A percentile compares a stretch with the other conserved stretches of the same genome.
Evolutionary conservation across 2,888 invertebrate species (phyloP).

Genomic region (Orthonevra nobilis): DNA sequence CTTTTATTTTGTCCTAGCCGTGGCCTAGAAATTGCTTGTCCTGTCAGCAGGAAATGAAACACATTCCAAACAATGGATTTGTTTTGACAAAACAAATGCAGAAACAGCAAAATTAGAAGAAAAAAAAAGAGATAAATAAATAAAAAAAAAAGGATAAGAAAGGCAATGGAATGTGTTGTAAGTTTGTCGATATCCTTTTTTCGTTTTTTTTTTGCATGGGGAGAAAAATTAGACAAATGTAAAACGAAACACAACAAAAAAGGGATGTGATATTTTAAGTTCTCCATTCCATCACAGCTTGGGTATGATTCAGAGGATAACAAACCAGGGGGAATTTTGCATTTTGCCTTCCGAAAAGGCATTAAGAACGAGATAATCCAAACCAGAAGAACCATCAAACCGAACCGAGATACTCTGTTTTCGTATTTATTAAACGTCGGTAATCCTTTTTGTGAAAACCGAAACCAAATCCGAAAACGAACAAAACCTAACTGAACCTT

Average conservation of each 20-base stretch:
- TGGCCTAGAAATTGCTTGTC: conserved; percentile 64
- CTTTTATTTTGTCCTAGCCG: conserved; percentile 31
- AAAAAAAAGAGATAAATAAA: neutral
- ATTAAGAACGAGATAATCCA: conserved; percentile 11
- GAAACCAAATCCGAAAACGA: conserved; percentile 1
- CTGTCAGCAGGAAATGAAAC: conserved; percentile 47
- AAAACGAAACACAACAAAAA: conserved; percentile 37
- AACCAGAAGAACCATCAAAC: conserved; percentile 30
- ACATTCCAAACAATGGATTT: conserved; percentile 25
- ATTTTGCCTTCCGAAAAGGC: conserved; percentile 28
- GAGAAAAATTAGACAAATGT: conserved; percentile 18
- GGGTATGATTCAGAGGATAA: conserved; percentile 8
- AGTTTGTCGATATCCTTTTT: too few species aligned
- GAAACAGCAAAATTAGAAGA: conserved; percentile 2
- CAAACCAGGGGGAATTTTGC: conserved; percentile 38
- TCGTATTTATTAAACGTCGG: conserved; percentile 42
- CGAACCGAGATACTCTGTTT: conserved; percentile 39
- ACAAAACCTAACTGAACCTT: conserved; percentile 4
- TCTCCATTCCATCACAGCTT: conserved; percentile 7
- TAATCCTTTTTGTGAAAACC: conserved; percentile 29
- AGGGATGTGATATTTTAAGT: conserved; percentile 43
- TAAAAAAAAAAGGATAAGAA: conserved; percentile 1
- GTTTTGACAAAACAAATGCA: conserved; percentile 14
- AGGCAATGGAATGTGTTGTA: conserved; percentile 49
- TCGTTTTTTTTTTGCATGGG: too few species aligned